Evolutionary conservation across 2,888 invertebrate genomes (phyloP), one percentile per base, ranked within the genome.

Genomic region (Acleris literana): DNA sequence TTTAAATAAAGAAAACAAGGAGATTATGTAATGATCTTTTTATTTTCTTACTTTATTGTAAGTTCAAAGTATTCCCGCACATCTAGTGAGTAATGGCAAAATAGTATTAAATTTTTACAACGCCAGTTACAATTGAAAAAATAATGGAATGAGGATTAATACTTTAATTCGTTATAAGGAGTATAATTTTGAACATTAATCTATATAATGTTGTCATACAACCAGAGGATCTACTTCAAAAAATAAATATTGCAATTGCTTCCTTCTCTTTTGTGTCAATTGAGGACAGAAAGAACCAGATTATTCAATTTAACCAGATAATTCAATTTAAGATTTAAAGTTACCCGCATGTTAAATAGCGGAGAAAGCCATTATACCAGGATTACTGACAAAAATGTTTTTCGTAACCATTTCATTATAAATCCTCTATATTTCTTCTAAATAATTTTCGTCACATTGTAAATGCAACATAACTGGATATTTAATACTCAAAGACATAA

Each of bases 21-120:
- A 11, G 29, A 20, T 44, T 29, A 60, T 29, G 33, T 72, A 75
- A 75, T 69, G 73, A 76, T 75, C 73, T 76, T 59, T 79, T 76
- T 79, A 79, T 78, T 80, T 54, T 70, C 72, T 72, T 76, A 74
- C 65, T 57, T 66, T 44, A 52, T 22, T 56, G 56, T 68, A 71
- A 73, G 71, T 69, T 74, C 72, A 72, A 61, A 73, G 69, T 68
- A 70, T 60, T 72, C 64, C 69, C 72, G 73, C 71, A 73, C 70
- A 75, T 71, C 71, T 75, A 76, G 72, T 66, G 39, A 52, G 44
- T 48, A 61, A 44, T 51, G 56, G 56, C 29, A 56, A 55, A 29
- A 29, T 39, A 57, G 57, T 52, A 46, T 46, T 46, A n/a, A 46
- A 7, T 18, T 46, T 46, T 6, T 17, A 46, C 17, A 33, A 54